Percentiles rank a stretch among this genome's conserved stretches.
Evolutionary conservation across 1,140 invertebrate genomes (phyloP).

Genomic region (Heliconius hermathena): DNA sequence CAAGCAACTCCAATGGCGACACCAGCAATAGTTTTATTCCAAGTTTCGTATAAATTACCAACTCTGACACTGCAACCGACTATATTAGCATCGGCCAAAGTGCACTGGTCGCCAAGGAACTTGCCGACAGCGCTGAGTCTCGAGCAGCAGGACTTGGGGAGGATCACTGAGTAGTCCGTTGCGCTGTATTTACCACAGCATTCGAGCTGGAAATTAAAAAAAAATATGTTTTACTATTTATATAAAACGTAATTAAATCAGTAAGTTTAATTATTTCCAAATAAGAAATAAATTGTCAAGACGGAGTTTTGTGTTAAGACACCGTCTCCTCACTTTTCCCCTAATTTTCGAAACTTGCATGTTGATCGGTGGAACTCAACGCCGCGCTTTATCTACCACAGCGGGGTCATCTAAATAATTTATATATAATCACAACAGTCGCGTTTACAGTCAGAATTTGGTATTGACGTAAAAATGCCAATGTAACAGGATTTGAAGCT

Average conservation of each 20-base stretch:
- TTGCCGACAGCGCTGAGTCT: conserved; percentile 52
- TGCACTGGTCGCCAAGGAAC: conserved; percentile 66
- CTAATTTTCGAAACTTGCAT: background rate
- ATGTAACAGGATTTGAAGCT: too few relatives aligned
- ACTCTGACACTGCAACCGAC: conserved; percentile 79
- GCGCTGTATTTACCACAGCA: conserved; percentile 84
- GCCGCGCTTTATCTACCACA: background rate
- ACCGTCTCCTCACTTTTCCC: too few relatives aligned
- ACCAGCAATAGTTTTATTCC: conserved; percentile 83
- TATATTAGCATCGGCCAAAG: conserved; percentile 64
- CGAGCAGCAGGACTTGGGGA: conserved; percentile 75
- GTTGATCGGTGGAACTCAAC: background rate
- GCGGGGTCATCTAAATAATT: too few relatives aligned
- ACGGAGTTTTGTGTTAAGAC: too few relatives aligned
- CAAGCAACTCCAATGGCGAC: conserved; percentile 86
- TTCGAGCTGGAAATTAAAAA: conserved; percentile 78
- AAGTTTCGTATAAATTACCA: conserved; percentile 71
- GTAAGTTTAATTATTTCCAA: too few relatives aligned
- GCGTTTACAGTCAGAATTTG: too few relatives aligned
- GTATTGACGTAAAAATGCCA: too few relatives aligned
- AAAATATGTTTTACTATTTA: background rate
- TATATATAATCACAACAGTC: too few relatives aligned
- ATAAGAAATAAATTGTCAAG: too few relatives aligned
- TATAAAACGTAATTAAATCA: too few relatives aligned
- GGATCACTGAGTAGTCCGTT: conserved; percentile 71